phyloP scores from a whole-genome alignment of 1,140 invertebrate species.

The Andricus grossulariae region DNA sequence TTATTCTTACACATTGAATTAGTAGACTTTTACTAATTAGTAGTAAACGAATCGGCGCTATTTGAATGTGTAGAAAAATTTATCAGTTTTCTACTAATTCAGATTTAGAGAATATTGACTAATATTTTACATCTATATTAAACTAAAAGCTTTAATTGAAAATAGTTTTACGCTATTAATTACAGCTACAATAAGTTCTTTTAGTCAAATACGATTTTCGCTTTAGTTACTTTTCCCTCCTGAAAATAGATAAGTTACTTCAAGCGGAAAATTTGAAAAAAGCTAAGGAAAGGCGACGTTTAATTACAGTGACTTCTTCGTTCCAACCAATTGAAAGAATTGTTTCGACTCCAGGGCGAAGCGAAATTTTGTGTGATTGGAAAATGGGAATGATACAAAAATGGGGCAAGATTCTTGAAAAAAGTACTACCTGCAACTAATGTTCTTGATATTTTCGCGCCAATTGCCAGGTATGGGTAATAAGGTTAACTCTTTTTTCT shows the following conservation, averaged over 20 bases:
- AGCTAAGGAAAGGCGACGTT: background rate
- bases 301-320: background rate
- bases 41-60: too few species aligned
- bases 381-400: conserved; percentile 5
- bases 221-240: background rate
- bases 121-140: background rate
- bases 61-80: too few species aligned
- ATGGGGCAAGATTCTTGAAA: background rate
- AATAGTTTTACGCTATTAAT: too few species aligned
- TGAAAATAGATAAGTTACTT: background rate
- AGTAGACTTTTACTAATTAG: too few species aligned
- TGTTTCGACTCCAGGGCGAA: background rate
- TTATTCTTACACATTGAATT: too few species aligned
- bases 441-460: conserved; percentile 4
- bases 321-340: background rate
- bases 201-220: too few species aligned
- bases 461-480: conserved; percentile 31
- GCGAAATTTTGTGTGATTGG: background rate
- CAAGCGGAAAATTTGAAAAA: background rate
- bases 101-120: too few species aligned
- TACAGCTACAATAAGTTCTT: too few species aligned
- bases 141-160: background rate
- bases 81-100: too few species aligned
- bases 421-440: conserved; percentile 15
- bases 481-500: conserved; percentile 14